phyloP scores from a whole-genome alignment of 2,797 vertebrate genomes.

The Staurois parvus region DNA sequence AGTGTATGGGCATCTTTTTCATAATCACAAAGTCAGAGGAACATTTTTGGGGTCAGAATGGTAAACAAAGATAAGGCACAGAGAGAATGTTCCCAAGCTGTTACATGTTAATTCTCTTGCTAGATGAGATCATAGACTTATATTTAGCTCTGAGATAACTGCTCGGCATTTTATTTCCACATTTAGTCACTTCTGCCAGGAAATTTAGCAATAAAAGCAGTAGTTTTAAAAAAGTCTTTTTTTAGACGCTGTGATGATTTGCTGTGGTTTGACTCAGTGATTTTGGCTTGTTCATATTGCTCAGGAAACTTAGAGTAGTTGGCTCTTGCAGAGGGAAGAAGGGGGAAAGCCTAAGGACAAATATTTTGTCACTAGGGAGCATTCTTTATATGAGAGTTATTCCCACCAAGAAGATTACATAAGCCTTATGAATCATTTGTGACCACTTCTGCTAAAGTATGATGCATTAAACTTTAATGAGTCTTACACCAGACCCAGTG shows the following conservation, averaged over 20 bases:
- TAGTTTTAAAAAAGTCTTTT: constrained; percentile 56
- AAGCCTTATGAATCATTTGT: constrained; percentile 74
- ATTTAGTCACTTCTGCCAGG: constrained; percentile 50
- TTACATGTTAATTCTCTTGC: constrained; percentile 41
- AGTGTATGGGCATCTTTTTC: neutral
- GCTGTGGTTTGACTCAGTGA: constrained; percentile 61
- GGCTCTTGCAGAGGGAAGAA: constrained; percentile 50
- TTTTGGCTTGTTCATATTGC: constrained; percentile 54
- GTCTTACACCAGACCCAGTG: constrained; percentile 68
- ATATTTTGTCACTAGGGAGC: constrained; percentile 64
- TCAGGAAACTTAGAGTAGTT: constrained; percentile 58
- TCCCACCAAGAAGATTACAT: constrained; percentile 70
- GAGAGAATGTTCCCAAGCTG: constrained; percentile 22
- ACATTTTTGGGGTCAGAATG: constrained; percentile 10
- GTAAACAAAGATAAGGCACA: constrained; percentile 27
- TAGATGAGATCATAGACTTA: constrained; percentile 59
- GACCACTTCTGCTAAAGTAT: constrained; percentile 73
- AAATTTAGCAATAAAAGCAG: constrained; percentile 66
- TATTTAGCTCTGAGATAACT: constrained; percentile 64
- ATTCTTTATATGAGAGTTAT: constrained; percentile 67
- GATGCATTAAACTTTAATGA: constrained; percentile 76
- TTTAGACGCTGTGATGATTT: constrained; percentile 64
- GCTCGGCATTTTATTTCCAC: constrained; percentile 41
- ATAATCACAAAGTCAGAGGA: constrained; percentile 11
- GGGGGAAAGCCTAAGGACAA: constrained; percentile 63